Evolutionary conservation across 2,888 invertebrate species (phyloP).

Genomic region (Drosophila pseudotalamancana): DNA sequence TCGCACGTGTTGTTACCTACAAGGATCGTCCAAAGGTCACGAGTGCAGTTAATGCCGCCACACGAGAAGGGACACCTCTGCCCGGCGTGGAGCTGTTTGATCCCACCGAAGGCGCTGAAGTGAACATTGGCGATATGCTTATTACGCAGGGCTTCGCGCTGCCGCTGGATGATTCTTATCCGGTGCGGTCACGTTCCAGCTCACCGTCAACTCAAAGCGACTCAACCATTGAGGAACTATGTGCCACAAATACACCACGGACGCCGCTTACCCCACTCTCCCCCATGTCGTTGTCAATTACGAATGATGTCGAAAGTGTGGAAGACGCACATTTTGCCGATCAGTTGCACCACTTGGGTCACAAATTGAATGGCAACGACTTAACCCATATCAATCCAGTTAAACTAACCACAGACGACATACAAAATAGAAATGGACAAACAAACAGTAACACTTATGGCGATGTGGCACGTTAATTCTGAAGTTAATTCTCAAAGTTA

Average conservation of each 20-base stretch:
- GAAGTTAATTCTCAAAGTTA: conserved; percentile 23
- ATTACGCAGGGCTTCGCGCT: conserved; percentile 81
- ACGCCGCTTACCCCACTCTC: conserved; percentile 61
- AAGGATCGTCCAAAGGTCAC: conserved; percentile 85
- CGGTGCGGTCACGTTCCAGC: conserved; percentile 66
- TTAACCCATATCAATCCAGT: conserved; percentile 38
- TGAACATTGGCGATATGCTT: conserved; percentile 81
- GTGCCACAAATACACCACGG: conserved; percentile 49
- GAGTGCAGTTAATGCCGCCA: conserved; percentile 50
- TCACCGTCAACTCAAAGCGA: conserved; percentile 66
- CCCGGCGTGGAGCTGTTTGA: conserved; percentile 92
- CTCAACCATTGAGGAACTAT: conserved; percentile 67
- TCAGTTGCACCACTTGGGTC: conserved; percentile 71
- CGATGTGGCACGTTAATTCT: conserved; percentile 26
- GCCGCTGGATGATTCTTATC: conserved; percentile 72
- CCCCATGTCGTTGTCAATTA: conserved; percentile 59
- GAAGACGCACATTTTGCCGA: conserved; percentile 72
- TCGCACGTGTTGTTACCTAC: conserved; percentile 91
- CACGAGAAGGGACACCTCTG: conserved; percentile 89
- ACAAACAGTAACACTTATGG: conserved; percentile 18
- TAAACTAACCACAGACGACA: conserved; percentile 59
- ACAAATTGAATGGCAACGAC: conserved; percentile 71
- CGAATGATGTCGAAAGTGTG: conserved; percentile 49
- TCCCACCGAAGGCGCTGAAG: conserved; percentile 85
- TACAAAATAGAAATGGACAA: conserved; percentile 62